phyloP scores from a whole-genome alignment of 2,888 invertebrate species.

The Pachymerium ferrugineum region DNA sequence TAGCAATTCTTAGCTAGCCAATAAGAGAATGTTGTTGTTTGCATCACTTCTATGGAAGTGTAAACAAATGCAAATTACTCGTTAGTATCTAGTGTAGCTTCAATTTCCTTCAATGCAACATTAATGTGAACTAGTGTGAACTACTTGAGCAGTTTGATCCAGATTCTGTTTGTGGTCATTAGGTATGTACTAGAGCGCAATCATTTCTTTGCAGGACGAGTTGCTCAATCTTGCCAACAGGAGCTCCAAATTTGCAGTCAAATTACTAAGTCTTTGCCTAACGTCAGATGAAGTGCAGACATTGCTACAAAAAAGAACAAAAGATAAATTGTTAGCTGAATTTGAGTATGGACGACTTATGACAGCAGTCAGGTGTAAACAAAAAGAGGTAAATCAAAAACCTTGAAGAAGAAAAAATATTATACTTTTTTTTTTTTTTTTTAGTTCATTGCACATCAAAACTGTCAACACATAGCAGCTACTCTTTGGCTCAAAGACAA shows the following conservation, averaged over 20 bases:
- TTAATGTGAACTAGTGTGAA: too few relatives aligned
- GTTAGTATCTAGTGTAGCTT: too few relatives aligned
- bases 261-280: not conserved
- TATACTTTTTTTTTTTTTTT: too few relatives aligned
- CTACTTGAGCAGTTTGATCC: too few relatives aligned
- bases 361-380: not conserved
- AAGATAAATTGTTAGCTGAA: not conserved
- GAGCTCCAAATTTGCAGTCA: not conserved
- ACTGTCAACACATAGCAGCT: not conserved
- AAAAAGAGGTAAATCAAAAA: not conserved
- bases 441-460: not conserved
- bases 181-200: too few relatives aligned
- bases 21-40: too few relatives aligned
- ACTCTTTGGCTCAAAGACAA: not conserved
- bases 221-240: not conserved
- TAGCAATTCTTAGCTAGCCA: too few relatives aligned
- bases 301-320: not conserved
- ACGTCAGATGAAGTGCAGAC: not conserved
- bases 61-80: too few relatives aligned
- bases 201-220: not conserved
- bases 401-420: too few relatives aligned
- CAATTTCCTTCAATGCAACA: too few relatives aligned
- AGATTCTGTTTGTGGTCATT: too few relatives aligned
- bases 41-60: too few relatives aligned
- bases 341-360: not conserved